These are phyloP conservation scores for Alligator sinensis DNA, from an alignment of 2,113 vertebrate genomes.

Conservation along the genomic window DNA sequence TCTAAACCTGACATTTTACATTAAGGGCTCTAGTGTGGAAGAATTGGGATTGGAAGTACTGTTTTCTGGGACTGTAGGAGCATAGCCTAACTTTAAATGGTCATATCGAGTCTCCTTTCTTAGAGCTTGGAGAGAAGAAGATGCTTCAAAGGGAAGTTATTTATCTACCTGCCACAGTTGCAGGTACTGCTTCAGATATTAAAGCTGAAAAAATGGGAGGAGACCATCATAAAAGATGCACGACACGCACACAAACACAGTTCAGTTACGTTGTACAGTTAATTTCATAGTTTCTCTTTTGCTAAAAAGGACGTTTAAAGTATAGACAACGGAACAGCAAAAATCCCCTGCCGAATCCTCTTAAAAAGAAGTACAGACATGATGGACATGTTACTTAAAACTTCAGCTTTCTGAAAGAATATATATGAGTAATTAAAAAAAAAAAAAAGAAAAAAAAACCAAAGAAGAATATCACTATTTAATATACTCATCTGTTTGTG, in stretches of 20 bases:
- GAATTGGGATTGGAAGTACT: neutral
- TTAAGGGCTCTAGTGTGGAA: neutral
- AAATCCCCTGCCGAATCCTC: neutral
- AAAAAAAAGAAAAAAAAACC: neutral
- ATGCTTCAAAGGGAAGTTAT: neutral
- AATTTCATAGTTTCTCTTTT: neutral
- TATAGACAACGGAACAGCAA: neutral
- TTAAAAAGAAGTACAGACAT: neutral
- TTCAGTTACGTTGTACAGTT: neutral
- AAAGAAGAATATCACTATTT: neutral
- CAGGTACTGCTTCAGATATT: neutral
- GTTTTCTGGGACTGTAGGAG: neutral
- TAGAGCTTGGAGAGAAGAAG: neutral
- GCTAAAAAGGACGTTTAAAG: neutral
- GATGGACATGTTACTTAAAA: neutral
- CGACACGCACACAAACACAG: too few relatives aligned
- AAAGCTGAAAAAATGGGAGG: neutral
- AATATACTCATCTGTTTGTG: neutral
- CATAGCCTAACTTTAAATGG: neutral
- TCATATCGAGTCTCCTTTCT: neutral
- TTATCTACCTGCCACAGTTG: neutral
- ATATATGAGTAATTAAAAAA: fast-evolving
- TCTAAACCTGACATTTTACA: neutral
- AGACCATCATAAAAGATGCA: too few relatives aligned
- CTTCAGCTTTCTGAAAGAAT: neutral